These are phyloP conservation scores for Lamprologus lemairii DNA, from an alignment of 2,113 vertebrate genomes.

Conservation along the genomic window DNA sequence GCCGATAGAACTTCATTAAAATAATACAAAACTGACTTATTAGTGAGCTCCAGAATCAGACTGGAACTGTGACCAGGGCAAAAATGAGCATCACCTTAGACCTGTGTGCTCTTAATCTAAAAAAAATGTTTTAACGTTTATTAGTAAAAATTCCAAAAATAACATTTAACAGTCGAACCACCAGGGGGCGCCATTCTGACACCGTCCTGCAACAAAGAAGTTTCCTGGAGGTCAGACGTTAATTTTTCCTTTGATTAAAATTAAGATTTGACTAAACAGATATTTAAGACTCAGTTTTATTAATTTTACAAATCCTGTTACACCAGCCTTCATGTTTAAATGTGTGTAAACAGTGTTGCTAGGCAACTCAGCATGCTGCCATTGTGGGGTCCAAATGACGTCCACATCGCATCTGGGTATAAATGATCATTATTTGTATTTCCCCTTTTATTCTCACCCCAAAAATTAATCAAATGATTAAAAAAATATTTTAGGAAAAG, in stretches of 20 bases:
- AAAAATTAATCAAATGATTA: neutral
- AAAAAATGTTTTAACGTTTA: neutral
- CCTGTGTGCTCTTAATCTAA: rapidly evolving
- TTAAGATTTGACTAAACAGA: rapidly evolving
- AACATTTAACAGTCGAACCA: neutral
- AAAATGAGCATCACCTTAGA: rapidly evolving
- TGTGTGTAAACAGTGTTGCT: neutral
- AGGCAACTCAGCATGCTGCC: neutral
- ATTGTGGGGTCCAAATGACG: neutral
- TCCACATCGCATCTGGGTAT: rapidly evolving
- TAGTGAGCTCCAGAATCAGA: neutral
- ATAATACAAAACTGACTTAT: rapidly evolving
- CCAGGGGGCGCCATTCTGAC: neutral
- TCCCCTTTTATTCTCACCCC: neutral
- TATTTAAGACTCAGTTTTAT: neutral
- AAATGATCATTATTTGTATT: neutral
- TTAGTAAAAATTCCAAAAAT: neutral
- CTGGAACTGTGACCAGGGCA: neutral
- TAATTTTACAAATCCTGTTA: neutral
- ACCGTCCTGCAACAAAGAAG: rapidly evolving
- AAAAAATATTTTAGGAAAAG: neutral
- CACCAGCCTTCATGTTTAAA: neutral
- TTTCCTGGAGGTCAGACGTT: neutral
- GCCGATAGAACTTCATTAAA: neutral
- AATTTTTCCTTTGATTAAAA: neutral